Base-by-base conservation (phyloP, 2,113 vertebrate genomes). In the Castor canadensis region DNA sequence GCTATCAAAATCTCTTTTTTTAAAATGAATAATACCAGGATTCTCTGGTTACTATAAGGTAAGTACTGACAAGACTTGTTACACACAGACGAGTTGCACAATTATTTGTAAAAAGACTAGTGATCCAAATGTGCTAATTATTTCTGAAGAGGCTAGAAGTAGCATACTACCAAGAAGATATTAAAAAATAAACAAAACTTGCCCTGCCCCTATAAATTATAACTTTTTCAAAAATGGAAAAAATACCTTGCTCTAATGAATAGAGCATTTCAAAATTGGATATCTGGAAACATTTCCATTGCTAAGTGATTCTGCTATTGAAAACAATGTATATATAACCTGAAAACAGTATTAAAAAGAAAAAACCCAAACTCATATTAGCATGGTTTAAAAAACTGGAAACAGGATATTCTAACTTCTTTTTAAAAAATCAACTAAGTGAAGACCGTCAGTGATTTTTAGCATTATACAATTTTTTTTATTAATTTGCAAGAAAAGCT, bases 401-500 rank as follows among this genome's bases (percentile, higher is more conserved):
- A 71, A 69, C 77, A 84, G 62, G 92, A 87, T 52, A 45, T 28
- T 60, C 54, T 62, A 85, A 71, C n/a, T n/a, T 35, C 13, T 60
- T 77, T 67, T 49, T 60, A 79, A 64, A 73, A 54, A 49, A 40
- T 12, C 67, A 75, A 17, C n/a, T 13, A 84, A 38, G 47, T 72
- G 22, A 35, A 20, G 38, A 77, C 40, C 90, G 72, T 32, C 52
- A 80, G 43, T 77, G 35, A 67, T 28, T 88, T 87, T 62, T 91
- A 62, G 17, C 69, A 87, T 38, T 69, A 62, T 40, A 9, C 54
- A 94, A 94, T 30, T 35, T 83, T 45, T 94, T 71, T 89, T 38
- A 54, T 62, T 96, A 89, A 77, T 67, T 38, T 92, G n/a, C 5
- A 83, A 81, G n/a, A 88, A 89, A 87, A 87, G 69, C 8, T 67